Conservation (phyloP, 2,888 invertebrate genomes). For the Myopa testacea region DNA sequence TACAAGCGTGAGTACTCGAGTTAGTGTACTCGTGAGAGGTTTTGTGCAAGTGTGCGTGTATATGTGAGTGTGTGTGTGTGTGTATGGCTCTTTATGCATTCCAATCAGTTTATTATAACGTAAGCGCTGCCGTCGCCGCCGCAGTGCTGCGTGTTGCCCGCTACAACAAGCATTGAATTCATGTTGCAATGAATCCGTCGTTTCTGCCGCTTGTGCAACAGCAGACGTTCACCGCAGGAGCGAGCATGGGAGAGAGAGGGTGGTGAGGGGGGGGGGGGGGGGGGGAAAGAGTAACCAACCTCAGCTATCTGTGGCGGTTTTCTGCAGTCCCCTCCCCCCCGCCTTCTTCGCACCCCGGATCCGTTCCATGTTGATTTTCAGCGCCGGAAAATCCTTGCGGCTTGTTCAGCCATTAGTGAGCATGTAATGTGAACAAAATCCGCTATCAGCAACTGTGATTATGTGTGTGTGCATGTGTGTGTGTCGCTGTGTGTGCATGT, state of each 20-base stretch:
- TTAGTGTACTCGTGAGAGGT: conserved; percentile 31
- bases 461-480: conserved; percentile 35
- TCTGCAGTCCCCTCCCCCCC: background rate
- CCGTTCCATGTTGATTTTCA: conserved; percentile 29
- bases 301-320: background rate
- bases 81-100: conserved; percentile 19
- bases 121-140: background rate
- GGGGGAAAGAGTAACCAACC: background rate
- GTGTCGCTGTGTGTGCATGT: conserved; percentile 12
- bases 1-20: background rate
- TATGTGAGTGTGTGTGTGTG: conserved; percentile 38
- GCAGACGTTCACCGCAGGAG: background rate
- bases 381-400: conserved; percentile 58
- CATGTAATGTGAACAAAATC: conserved; percentile 55
- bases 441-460: conserved; percentile 39
- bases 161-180: background rate
- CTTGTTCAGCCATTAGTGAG: conserved; percentile 67
- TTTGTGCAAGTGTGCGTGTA: conserved; percentile 31
- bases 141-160: background rate
- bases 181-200: conserved; percentile 2
- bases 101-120: conserved; percentile 30
- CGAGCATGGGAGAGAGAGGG: background rate
- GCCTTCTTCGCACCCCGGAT: background rate
- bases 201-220: background rate
- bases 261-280: background rate